These are phyloP conservation scores for Drosophila serrata DNA, from an alignment of 1,140 invertebrate genomes.

Conservation along the genomic window DNA sequence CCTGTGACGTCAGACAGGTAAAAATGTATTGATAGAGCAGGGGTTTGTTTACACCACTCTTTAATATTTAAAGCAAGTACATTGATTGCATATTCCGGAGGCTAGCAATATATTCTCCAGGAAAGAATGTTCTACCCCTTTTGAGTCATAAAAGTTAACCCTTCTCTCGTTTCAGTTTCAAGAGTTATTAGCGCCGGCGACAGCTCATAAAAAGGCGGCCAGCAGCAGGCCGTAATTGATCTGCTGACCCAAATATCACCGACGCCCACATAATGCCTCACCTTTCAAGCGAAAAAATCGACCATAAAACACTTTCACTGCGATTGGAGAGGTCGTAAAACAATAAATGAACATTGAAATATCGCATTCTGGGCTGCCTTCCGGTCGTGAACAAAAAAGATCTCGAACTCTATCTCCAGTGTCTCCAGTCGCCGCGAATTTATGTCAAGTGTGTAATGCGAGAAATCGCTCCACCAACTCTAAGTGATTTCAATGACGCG, in stretches of 20 bases:
- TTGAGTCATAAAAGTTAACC: slow-evolving; percentile 61
- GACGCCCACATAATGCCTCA: slow-evolving; percentile 66
- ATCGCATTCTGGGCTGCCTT: slow-evolving; percentile 28
- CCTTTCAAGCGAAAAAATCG: slow-evolving; percentile 63
- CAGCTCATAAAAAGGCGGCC: slow-evolving; percentile 35
- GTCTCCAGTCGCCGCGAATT: slow-evolving; percentile 10
- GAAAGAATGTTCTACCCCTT: slow-evolving; percentile 7
- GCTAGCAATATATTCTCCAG: neutral
- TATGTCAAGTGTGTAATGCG: slow-evolving; percentile 36
- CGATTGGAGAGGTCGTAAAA: slow-evolving; percentile 28
- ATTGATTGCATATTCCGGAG: slow-evolving; percentile 2
- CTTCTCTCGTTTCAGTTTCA: slow-evolving; percentile 7
- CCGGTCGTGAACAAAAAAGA: slow-evolving; percentile 18
- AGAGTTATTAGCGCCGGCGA: slow-evolving; percentile 45
- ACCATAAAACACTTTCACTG: slow-evolving; percentile 59
- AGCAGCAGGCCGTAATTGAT: slow-evolving; percentile 26
- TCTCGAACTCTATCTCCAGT: slow-evolving; percentile 20
- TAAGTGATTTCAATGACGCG: slow-evolving; percentile 11
- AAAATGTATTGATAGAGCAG: neutral
- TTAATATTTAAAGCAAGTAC: neutral
- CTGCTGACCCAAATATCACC: slow-evolving; percentile 47
- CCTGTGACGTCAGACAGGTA: slow-evolving; percentile 47
- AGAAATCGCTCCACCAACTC: slow-evolving; percentile 12
- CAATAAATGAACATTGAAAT: slow-evolving; percentile 28
- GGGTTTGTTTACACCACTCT: neutral